Evolutionary conservation across 1,140 invertebrate genomes (phyloP), one percentile per base, ranked within the genome.

Genomic region (Zaprionus lachaisei): DNA sequence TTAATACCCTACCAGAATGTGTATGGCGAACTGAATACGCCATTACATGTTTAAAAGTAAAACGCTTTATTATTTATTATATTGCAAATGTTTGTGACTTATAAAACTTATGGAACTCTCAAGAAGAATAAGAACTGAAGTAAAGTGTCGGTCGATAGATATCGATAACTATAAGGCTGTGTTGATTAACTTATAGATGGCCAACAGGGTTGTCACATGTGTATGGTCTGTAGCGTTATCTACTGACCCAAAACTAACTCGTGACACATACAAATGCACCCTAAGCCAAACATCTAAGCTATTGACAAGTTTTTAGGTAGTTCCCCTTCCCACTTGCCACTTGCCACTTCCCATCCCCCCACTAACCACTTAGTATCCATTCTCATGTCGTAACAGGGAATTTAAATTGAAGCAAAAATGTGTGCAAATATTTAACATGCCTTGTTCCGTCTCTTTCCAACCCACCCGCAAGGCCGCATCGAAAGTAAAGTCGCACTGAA

Each of bases 331-430:
- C 24, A 26, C 4, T 26, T 26, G 5, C 24, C 54, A 70, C 72
- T 70, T 70, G 31, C 34, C 64, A n/a, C n/a, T n/a, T n/a, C n/a
- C n/a, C n/a, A n/a, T n/a, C n/a, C 2, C 64, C 44, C 37, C 61
- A 49, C 47, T 44, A 26, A 80, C 63, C 71, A 20, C 41, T 72
- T 72, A 72, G 26, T 57, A 58, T 47, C 47, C 47, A 41, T 37
- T 62, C 47, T 51, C 47, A 5, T 34, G 72, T 64, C 51, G 78
- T 83, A 83, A 87, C 84, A 87, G 74, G 78, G 85, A 89, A 89
- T 89, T 89, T 89, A 89, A 89, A 89, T 89, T 90, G 85, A 89
- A 79, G 79, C 81, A 80, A 80, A 80, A 80, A 78, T 80, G 78
- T 78, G 61, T 56, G 38, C 81, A 89, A 89, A 89, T 90, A 89